phyloP scores from a whole-genome alignment of 2,888 invertebrate genomes.

The Drosophila algonquin region DNA sequence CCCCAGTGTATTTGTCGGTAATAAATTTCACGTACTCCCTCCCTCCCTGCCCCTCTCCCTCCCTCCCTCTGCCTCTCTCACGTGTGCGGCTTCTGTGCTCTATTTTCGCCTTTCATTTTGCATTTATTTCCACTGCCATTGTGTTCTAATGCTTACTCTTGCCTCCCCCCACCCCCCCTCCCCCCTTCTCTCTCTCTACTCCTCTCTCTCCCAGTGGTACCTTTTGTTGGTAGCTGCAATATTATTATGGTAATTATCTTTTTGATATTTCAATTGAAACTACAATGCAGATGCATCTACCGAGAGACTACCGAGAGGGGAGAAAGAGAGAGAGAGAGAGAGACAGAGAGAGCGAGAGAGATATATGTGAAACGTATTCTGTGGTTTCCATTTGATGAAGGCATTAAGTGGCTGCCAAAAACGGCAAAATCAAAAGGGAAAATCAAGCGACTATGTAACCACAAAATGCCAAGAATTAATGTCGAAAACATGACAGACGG shows the following conservation, averaged over 20 bases:
- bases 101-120: conserved; percentile 64
- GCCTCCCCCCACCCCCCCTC: too few relatives aligned
- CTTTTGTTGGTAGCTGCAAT: conserved; percentile 30
- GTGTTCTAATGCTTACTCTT: conserved; percentile 20
- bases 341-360: not conserved
- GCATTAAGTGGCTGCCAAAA: not conserved
- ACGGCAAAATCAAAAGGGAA: not conserved
- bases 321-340: not conserved
- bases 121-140: conserved; percentile 52
- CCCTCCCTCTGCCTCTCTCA: conserved; percentile 1
- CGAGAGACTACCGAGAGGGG: not conserved
- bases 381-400: not conserved
- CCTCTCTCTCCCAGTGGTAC: not conserved
- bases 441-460: not conserved
- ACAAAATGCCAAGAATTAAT: not conserved
- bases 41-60: conserved; percentile 8
- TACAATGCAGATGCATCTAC: conserved; percentile 27
- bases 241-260: conserved; percentile 74
- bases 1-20: conserved; percentile 41
- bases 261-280: conserved; percentile 69
- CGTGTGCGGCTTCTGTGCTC: conserved; percentile 20
- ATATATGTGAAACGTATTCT: not conserved
- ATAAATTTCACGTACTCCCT: conserved; percentile 54
- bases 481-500: not conserved
- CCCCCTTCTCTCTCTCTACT: too few relatives aligned